phyloP scores from a whole-genome alignment of 2,113 vertebrate genomes.

The Albula goreensis region DNA sequence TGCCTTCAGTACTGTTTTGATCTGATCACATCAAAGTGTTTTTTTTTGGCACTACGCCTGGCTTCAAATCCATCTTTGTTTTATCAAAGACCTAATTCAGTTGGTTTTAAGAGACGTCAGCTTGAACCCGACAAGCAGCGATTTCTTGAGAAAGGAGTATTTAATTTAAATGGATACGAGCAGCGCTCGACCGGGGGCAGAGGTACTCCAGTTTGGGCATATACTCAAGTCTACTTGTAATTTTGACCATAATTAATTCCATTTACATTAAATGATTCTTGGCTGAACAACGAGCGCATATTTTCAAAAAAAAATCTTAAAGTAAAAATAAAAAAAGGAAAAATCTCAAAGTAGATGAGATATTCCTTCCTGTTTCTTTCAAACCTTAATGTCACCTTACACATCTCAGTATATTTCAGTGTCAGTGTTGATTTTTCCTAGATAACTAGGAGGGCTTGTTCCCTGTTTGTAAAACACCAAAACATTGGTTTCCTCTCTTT shows the following conservation, averaged over 20 bases:
- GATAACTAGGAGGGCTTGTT: too few species aligned
- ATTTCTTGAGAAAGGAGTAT: constrained; percentile 24
- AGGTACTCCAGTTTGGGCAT: not conserved
- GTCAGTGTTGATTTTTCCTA: too few species aligned
- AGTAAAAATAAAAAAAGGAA: not conserved
- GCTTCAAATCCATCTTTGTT: constrained; percentile 19
- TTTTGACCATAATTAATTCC: not conserved
- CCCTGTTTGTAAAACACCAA: too few species aligned
- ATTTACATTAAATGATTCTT: constrained; percentile 1
- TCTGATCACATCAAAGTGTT: constrained; percentile 33
- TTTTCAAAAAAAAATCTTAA: not conserved
- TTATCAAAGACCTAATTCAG: constrained; percentile 35
- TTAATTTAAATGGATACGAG: constrained; percentile 15
- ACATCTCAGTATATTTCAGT: too few species aligned
- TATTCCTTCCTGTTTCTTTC: not conserved
- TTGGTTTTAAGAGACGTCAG: constrained; percentile 12
- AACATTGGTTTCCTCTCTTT: too few species aligned
- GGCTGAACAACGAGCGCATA: not conserved
- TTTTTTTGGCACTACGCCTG: constrained; percentile 11
- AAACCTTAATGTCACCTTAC: not conserved
- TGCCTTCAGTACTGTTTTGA: constrained; percentile 32
- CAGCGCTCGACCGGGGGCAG: not conserved
- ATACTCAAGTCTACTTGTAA: not conserved
- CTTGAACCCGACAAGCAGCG: constrained; percentile 4
- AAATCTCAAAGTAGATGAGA: not conserved